Evolutionary conservation across 1,140 invertebrate genomes (phyloP).

Genomic region (Drosophila punjabiensis): DNA sequence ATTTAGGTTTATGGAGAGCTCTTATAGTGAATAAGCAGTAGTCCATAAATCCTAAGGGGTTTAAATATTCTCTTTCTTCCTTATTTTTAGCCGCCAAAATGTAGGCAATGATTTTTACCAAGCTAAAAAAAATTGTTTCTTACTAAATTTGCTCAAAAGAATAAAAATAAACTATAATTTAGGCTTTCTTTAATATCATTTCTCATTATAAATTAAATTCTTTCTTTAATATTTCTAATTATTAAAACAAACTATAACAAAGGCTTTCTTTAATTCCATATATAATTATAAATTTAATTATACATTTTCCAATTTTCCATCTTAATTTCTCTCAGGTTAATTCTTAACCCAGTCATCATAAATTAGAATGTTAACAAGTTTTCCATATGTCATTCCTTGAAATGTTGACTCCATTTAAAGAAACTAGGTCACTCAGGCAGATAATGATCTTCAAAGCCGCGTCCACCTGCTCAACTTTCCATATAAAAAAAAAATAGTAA

Average conservation of each 20-base stretch:
- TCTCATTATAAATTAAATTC: not conserved
- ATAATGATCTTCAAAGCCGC: constrained; percentile 37
- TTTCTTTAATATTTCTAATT: no score
- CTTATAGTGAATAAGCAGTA: no score
- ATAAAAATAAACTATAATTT: not conserved
- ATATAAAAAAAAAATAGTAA: not conserved
- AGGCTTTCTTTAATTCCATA: no score
- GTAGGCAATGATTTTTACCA: not conserved
- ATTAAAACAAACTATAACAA: no score
- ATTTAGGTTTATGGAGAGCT: no score
- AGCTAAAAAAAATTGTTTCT: no score
- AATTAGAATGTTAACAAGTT: constrained; percentile 22
- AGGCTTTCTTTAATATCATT: not conserved
- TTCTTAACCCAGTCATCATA: constrained; percentile 4
- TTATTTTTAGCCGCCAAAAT: not conserved
- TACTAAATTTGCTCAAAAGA: not conserved
- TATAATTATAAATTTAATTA: not conserved
- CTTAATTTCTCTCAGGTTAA: not conserved
- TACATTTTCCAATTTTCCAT: not conserved
- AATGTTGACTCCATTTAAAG: constrained; percentile 34
- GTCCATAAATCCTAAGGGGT: no score
- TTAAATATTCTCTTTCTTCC: no score
- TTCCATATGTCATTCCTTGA: constrained; percentile 37
- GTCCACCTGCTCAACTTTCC: constrained; percentile 35
- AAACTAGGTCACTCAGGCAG: constrained; percentile 31